phyloP scores from a whole-genome alignment of 2,888 invertebrate genomes.

The Stegana nigrithorax region DNA sequence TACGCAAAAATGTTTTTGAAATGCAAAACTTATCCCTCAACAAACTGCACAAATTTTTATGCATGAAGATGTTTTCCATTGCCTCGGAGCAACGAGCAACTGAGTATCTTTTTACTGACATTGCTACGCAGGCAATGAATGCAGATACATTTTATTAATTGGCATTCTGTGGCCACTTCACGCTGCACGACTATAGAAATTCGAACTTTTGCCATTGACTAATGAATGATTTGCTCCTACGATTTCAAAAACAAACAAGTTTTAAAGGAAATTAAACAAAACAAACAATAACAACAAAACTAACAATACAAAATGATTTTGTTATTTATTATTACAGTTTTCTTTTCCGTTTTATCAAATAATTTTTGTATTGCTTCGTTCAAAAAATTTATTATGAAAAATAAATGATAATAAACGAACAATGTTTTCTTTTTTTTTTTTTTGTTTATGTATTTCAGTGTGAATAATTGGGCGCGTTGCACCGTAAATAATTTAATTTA shows the following conservation, averaged over 20 bases:
- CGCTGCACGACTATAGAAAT: neutral
- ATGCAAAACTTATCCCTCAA: neutral
- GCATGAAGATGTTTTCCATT: neutral
- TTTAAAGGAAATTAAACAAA: too few relatives aligned
- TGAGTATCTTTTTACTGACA: neutral
- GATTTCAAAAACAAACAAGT: too few relatives aligned
- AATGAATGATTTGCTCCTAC: too few relatives aligned
- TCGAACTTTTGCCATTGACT: neutral
- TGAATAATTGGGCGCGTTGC: conserved; percentile 61
- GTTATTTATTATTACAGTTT: too few relatives aligned
- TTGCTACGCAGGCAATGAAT: neutral
- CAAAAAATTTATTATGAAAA: too few relatives aligned
- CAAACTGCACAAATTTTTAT: neutral
- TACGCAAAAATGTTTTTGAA: neutral
- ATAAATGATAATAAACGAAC: neutral
- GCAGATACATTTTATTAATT: neutral
- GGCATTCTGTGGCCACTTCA: neutral
- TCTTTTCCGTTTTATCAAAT: too few relatives aligned
- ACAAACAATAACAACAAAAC: too few relatives aligned
- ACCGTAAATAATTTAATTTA: conserved; percentile 40
- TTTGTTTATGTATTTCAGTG: conserved; percentile 58
- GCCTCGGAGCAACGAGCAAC: neutral
- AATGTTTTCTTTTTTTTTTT: conserved; percentile 24
- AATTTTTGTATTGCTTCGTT: too few relatives aligned
- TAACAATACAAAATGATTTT: too few relatives aligned